A percentile compares a stretch with the other conserved stretches of the same genome.
These are phyloP conservation scores for Ophioninae sp. DNA, from an alignment of 2,888 invertebrate species.

Conservation along the genomic window DNA sequence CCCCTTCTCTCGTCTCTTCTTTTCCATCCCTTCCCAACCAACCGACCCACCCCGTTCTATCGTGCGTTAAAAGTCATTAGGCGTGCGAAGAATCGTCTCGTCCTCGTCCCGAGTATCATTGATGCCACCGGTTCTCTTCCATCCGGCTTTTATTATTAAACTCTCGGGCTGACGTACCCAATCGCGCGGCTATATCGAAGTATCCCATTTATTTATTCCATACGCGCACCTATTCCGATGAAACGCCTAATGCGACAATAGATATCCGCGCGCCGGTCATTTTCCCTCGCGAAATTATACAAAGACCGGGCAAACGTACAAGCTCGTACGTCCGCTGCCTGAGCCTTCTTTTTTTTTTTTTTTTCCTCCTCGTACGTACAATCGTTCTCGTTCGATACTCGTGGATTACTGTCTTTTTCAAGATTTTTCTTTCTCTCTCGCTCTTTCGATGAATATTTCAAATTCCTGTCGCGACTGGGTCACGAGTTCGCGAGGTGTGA, in stretches of 20 bases:
- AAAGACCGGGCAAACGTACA: neutral
- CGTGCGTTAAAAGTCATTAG: slow-evolving; percentile 61
- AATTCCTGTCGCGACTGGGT: neutral
- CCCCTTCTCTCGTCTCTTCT: too few species aligned
- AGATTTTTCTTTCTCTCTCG: too few species aligned
- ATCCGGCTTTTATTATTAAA: slow-evolving; percentile 64
- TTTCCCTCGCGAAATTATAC: slow-evolving; percentile 43
- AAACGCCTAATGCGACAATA: slow-evolving; percentile 62
- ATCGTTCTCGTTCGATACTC: neutral
- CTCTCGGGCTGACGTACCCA: slow-evolving; percentile 58
- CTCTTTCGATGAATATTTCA: neutral
- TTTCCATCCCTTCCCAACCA: too few species aligned
- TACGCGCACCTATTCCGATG: slow-evolving; percentile 61
- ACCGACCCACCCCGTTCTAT: neutral
- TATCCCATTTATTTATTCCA: slow-evolving; percentile 57
- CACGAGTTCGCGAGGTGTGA: neutral
- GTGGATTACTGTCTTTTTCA: neutral
- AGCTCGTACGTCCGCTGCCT: slow-evolving; percentile 19
- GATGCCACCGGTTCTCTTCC: slow-evolving; percentile 49
- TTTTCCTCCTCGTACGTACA: neutral
- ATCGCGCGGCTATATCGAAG: slow-evolving; percentile 18
- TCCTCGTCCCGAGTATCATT: slow-evolving; percentile 24
- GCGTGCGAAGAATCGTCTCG: slow-evolving; percentile 60
- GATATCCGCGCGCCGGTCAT: slow-evolving; percentile 55
- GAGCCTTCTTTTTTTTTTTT: neutral